Conservation (phyloP, 37 sponge, comb jelly and placozoan genomes). For the Chondrosia reniformis region DNA sequence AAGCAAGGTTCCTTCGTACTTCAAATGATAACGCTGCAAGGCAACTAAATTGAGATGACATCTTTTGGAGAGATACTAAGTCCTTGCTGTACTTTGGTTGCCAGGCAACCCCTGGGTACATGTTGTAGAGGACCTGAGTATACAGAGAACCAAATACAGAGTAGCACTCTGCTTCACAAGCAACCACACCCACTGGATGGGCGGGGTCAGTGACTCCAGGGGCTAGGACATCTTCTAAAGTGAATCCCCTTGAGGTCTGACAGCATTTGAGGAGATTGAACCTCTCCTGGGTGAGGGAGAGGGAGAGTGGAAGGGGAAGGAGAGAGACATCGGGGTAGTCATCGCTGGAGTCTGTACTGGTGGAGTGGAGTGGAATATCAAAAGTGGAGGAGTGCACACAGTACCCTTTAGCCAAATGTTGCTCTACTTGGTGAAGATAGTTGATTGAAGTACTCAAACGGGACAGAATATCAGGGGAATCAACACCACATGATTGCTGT, state of each 20-base stretch:
- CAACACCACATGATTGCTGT: not conserved
- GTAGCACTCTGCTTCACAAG: conserved; percentile 6
- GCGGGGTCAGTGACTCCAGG: not conserved
- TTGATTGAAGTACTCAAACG: not conserved
- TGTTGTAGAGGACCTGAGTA: not conserved
- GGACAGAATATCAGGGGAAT: not conserved
- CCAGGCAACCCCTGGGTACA: not conserved
- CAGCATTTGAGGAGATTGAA: not conserved
- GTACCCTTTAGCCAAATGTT: not conserved
- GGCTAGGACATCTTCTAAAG: not conserved
- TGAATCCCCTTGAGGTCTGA: not conserved
- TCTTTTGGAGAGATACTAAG: not conserved
- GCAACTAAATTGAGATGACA: too few species aligned
- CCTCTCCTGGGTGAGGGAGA: not conserved
- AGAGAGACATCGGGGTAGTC: not conserved
- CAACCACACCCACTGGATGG: conserved; percentile 16
- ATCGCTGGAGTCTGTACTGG: not conserved
- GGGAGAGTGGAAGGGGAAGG: not conserved
- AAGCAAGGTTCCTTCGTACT: not conserved
- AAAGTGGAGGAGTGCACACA: not conserved
- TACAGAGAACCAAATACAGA: not conserved
- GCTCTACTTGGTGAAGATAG: not conserved
- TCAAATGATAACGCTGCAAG: not conserved
- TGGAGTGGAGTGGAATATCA: not conserved
- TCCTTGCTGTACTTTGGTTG: not conserved